Evolutionary conservation across 2,113 vertebrate genomes (phyloP).

Genomic region (Colossoma macropomum): DNA sequence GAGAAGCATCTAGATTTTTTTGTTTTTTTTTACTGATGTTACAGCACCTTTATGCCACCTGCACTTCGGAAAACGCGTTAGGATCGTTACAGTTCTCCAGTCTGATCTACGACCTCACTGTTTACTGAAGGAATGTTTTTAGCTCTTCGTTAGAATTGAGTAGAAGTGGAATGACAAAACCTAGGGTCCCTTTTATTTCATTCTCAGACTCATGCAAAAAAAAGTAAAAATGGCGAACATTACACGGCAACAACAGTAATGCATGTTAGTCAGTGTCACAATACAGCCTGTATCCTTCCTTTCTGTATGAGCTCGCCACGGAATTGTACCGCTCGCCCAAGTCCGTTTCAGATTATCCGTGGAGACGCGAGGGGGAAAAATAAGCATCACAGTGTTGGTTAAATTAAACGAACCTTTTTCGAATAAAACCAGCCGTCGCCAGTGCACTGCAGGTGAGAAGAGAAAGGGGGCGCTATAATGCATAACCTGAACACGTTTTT

Average conservation of each 20-base stretch:
- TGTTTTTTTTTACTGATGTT: conserved; percentile 57
- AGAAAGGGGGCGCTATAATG: conserved; percentile 78
- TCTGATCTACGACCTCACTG: conserved; percentile 49
- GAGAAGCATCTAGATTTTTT: conserved; percentile 23
- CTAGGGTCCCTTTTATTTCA: conserved; percentile 62
- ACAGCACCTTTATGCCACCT: conserved; percentile 58
- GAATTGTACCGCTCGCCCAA: conserved; percentile 64
- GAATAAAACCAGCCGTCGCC: conserved; percentile 78
- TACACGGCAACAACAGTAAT: conserved; percentile 56
- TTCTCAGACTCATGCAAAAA: conserved; percentile 48
- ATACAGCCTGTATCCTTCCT: conserved; percentile 74
- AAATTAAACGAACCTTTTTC: conserved; percentile 76
- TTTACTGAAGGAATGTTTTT: conserved; percentile 68
- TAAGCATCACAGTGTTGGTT: conserved; percentile 84
- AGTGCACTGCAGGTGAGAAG: conserved; percentile 76
- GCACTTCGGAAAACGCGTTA: conserved; percentile 44
- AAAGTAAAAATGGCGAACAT: conserved; percentile 48
- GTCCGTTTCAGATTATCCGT: conserved; percentile 28
- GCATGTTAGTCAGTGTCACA: conserved; percentile 79
- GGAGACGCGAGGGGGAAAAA: conserved; percentile 67
- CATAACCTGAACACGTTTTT: conserved; percentile 63
- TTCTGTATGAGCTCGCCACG: conserved; percentile 80
- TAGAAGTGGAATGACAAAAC: conserved; percentile 58
- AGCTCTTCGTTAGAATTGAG: conserved; percentile 45
- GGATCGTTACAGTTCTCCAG: conserved; percentile 38